Evolutionary conservation across 2,888 invertebrate species (phyloP), one percentile per base, ranked within the genome.

Genomic region (Dendrolimus pini): DNA sequence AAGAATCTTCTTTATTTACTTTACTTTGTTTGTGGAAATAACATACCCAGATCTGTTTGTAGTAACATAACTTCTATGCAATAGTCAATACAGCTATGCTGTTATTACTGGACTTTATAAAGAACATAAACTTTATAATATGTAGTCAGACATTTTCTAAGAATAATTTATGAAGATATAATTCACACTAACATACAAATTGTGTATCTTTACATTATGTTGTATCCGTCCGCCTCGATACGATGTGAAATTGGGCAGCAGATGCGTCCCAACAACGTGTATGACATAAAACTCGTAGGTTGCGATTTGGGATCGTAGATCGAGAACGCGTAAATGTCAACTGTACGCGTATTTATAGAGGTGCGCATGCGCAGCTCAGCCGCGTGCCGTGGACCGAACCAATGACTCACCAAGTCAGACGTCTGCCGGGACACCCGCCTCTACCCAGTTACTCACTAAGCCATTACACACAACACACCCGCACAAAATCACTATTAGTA

Each of bases 271-370:
- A 63, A 63, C 58, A 63, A 63, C 58, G 61, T 59, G 58, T 63
- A 63, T 72, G 71, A 70, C 66, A 74, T 69, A 67, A 67, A 72
- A 71, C 72, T 71, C 68, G 70, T 72, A 74, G 75, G 73, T 77
- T 75, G 72, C 72, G 12, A 10, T 82, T 79, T 69, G 74, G 80
- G 81, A 81, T 79, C 75, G 75, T 79, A 82, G 83, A 85, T 83
- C 76, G 83, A 73, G 89, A 82, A 72, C 86, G 78, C 76, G 80
- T 77, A 89, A 89, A 90, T 90, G 89, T 88, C 90, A 89, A 83
- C 79, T 78, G 83, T 77, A 79, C 70, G 74, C 64, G 82, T 89
- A 89, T 88, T 88, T 85, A 86, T 89, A 89, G 47, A 47, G 83
- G 64, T 67, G 58, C 67, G 74, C 65, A 62, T 57, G 70, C 74